These are phyloP conservation scores for Catharus ustulatus DNA, from an alignment of 2,797 vertebrate species.

Conservation along the genomic window DNA sequence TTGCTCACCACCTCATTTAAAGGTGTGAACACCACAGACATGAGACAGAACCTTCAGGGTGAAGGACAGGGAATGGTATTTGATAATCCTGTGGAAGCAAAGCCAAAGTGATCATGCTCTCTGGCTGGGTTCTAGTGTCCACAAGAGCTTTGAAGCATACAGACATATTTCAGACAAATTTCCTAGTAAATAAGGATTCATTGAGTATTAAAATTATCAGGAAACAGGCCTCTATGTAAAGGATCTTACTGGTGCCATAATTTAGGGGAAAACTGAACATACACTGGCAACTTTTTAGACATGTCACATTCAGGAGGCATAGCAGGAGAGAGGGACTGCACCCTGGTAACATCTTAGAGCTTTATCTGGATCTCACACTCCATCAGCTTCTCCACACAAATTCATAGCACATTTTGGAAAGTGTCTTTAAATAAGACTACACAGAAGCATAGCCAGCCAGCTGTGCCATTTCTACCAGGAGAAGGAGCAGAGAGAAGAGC, in stretches of 20 bases:
- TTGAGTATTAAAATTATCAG: background rate
- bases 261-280: background rate
- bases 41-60: background rate
- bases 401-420: background rate
- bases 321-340: background rate
- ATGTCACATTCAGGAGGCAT: background rate
- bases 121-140: background rate
- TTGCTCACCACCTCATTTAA: background rate
- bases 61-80: background rate
- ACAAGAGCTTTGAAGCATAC: background rate
- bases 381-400: background rate
- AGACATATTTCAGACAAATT: background rate
- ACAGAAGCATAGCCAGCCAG: background rate
- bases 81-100: background rate
- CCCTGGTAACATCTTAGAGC: background rate
- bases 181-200: background rate
- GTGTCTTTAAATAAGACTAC: background rate
- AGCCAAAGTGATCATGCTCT: background rate
- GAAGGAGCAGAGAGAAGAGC: background rate
- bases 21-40: background rate
- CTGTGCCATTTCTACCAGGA: background rate
- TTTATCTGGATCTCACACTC: background rate
- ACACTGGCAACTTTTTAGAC: background rate
- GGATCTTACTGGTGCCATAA: background rate
- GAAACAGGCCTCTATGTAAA: background rate